Evolutionary conservation across 2,797 vertebrate genomes (phyloP), one percentile per base, ranked within the genome.

Genomic region (Chrysocyon brachyurus): DNA sequence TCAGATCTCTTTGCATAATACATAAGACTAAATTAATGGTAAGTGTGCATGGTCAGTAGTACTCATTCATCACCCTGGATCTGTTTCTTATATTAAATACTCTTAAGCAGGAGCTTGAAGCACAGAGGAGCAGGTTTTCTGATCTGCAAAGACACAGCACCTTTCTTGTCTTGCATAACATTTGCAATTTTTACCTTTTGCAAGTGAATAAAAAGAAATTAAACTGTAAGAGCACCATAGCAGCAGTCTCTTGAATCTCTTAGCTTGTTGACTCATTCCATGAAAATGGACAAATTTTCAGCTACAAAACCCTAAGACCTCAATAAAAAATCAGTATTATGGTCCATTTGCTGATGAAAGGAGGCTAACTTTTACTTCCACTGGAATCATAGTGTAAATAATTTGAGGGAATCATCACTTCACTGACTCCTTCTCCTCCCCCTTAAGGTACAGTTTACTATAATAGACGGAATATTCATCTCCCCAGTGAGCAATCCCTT

Each of bases 1-100:
- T 97, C 92, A 96, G 92, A 95, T 96, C 57, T 94, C 68, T 85
- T 81, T 97, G 88, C 82, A 97, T 97, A 97, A 97, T 98, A 66
- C 78, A 97, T 96, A 85, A 95, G 73, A 57, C 46, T 52, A 88
- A 97, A 97, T 97, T 94, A 97, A 95, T 93, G 92, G 75, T 68
- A 88, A 91, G 84, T 92, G 72, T 57, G 85, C 40, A 4, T 87
- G 68, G 82, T 88, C 82, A 88, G 73, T 81, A 85, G 83, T 54
- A 46, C 40, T 91, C 81, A 91, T 96, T 96, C 72, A 82, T 97
- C 86, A 96, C 88, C 73, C 46, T 54, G 28, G 52, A 66, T 95
- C 66, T 89, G 57, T 79, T 96, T 95, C 40, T 97, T 64, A 56
- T 85, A 81, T 97, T 97, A 96, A 96, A 70, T 83, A 84, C 28